Percentiles rank a stretch among this genome's conserved stretches.
phyloP scores from a whole-genome alignment of 2,113 vertebrate genomes.

The Nyctibius bracteatus region DNA sequence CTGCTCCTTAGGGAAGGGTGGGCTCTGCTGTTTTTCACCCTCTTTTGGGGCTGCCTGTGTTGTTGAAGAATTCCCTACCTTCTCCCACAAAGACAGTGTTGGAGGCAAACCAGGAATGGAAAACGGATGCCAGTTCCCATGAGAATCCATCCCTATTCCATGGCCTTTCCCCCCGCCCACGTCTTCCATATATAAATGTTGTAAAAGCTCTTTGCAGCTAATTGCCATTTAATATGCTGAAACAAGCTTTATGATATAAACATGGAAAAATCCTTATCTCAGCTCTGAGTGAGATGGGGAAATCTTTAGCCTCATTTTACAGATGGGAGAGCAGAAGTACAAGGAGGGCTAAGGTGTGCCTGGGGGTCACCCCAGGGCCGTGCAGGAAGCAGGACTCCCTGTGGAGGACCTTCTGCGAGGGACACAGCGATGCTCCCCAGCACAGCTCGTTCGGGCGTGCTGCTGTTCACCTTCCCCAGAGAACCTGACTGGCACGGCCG shows the following conservation, averaged over 20 bases:
- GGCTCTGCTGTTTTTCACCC: accelerated
- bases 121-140: background rate
- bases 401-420: background rate
- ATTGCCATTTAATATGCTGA: background rate
- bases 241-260: background rate
- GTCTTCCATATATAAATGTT: background rate
- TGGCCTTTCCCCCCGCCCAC: background rate
- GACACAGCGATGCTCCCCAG: background rate
- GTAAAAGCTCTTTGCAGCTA: background rate
- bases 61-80: background rate
- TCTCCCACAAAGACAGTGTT: background rate
- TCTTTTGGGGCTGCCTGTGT: background rate
- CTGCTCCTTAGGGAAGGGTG: background rate
- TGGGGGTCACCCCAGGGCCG: background rate
- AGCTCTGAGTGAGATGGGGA: background rate
- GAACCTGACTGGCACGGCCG: background rate
- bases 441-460: background rate
- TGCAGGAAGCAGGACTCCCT: background rate
- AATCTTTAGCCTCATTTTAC: background rate
- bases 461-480: background rate
- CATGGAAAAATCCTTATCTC: background rate
- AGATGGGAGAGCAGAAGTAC: background rate
- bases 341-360: background rate
- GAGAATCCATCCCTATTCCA: background rate
- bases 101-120: background rate